A percentile compares a stretch with the other conserved stretches of the same genome.
These are phyloP conservation scores for Lamprotornis superbus DNA, from an alignment of 2,113 vertebrate species.

Conservation along the genomic window DNA sequence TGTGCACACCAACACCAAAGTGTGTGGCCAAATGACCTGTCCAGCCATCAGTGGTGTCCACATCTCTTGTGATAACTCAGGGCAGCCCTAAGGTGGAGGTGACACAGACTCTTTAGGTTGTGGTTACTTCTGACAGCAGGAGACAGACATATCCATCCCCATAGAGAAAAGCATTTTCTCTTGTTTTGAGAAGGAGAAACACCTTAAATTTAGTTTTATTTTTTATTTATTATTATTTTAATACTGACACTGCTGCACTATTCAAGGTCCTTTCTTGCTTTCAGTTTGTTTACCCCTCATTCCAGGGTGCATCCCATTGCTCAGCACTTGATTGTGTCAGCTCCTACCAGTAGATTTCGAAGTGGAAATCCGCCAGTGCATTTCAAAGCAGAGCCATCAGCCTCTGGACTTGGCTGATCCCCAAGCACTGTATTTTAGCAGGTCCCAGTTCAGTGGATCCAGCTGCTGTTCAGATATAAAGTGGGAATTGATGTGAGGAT, in stretches of 20 bases:
- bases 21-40: neutral
- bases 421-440: neutral
- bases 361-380: neutral
- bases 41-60: neutral
- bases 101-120: neutral
- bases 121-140: neutral
- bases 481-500: neutral
- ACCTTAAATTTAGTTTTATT: neutral
- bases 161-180: neutral
- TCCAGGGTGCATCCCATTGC: neutral
- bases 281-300: neutral
- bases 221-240: neutral
- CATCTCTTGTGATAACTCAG: neutral
- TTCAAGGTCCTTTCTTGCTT: neutral
- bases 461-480: neutral
- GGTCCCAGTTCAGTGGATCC: neutral
- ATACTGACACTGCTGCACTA: neutral
- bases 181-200: neutral
- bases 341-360: neutral
- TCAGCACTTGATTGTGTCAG: neutral
- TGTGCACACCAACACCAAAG: fast-evolving
- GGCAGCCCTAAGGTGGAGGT: neutral
- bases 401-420: neutral
- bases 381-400: neutral
- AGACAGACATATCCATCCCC: neutral